Base-by-base conservation (phyloP, 2,797 vertebrate species). In the Danio jaintianensis region DNA sequence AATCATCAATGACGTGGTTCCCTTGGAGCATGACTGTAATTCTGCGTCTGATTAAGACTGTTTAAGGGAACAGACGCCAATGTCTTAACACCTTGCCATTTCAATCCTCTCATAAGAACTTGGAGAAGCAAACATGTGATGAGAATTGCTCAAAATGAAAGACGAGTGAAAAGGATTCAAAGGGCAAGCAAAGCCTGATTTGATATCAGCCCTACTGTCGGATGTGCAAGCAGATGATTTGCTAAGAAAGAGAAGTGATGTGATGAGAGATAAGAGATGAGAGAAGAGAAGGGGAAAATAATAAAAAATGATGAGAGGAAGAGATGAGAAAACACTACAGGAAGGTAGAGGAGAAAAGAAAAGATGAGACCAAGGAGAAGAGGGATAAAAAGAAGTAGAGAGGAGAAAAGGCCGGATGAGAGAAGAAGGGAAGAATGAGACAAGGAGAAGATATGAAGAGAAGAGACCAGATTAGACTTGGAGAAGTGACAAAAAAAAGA, bases 1-100 rank as follows among this genome's bases (percentile, higher is more conserved):
- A 85, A 86, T 88, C 86, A 88, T 89, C 79, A 81, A 58, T 87
- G 87, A 88, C 84, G 85, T 85, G 83, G 66, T 73, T 85, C n/a
- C 42, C 45, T 76, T 82, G 59, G 52, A 73, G 38, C 70, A 73
- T 75, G 83, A 73, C 55, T 68, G 82, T 81, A 56, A 75, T 62
- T 80, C 56, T 59, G 76, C 63, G 59, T 50, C 58, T 70, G 61
- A 83, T 79, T 75, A 81, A 81, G 56, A 69, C n/a, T 55, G 78
- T 77, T 67, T 75, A 80, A 52, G 48, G 59, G 58, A 80, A 80
- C 69, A 73, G 78, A 73, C 52, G 50, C 61, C 69, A 64, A 38
- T 73, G 20, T 73, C 38, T 58, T 80, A 80, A 66, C 78, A 80
- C 78, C 50, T 73, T 72, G 40, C 38, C 59, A 66, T 80, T 73